Percentiles rank a stretch among this genome's conserved stretches.
These are phyloP conservation scores for Acromyrmex charruanus DNA, from an alignment of 1,140 invertebrate species.

Conservation along the genomic window DNA sequence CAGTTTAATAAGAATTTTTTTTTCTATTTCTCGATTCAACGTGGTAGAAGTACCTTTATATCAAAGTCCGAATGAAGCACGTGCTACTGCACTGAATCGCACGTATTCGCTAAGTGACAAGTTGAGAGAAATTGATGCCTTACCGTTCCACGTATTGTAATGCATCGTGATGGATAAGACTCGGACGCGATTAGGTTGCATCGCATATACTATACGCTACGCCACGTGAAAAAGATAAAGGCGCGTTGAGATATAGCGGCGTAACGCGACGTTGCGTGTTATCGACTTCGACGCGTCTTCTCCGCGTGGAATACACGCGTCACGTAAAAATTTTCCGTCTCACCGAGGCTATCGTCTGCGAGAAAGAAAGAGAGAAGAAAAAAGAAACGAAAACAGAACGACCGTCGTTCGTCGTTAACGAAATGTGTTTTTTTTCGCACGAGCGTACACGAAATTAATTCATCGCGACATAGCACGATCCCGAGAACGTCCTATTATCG, in stretches of 20 bases:
- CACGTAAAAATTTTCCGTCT: conserved; percentile 15
- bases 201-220: conserved; percentile 2
- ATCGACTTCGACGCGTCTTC: not conserved
- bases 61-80: not conserved
- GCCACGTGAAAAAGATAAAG: conserved; percentile 60
- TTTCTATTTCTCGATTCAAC: not conserved
- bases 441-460: conserved; percentile 32
- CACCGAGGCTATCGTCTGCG: conserved; percentile 6
- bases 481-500: conserved; percentile 47
- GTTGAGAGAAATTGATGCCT: conserved; percentile 69
- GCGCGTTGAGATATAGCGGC: conserved; percentile 21
- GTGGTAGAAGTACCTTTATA: not conserved
- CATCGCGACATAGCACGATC: conserved; percentile 22
- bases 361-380: not conserved
- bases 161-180: conserved; percentile 58
- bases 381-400: not conserved
- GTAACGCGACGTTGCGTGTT: not conserved
- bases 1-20: not conserved
- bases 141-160: conserved; percentile 72
- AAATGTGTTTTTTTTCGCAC: conserved; percentile 16
- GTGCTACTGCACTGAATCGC: not conserved
- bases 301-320: not conserved
- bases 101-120: conserved; percentile 2
- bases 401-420: conserved; percentile 25
- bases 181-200: conserved; percentile 65